phyloP scores from a whole-genome alignment of 2,113 vertebrate species.

The Saguinus imperator region DNA sequence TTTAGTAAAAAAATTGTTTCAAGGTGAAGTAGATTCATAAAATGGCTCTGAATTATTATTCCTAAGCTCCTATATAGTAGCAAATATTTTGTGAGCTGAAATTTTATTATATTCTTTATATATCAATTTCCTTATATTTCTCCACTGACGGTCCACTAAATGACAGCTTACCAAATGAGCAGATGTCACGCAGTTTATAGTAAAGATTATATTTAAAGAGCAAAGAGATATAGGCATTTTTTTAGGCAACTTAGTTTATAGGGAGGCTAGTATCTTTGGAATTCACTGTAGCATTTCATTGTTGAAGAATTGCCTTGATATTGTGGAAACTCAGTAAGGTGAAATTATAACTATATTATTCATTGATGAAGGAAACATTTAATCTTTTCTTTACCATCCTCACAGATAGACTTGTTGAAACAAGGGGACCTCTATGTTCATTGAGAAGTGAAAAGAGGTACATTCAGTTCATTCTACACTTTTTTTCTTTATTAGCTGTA shows the following conservation, averaged over 20 bases:
- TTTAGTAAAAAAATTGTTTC: conserved; percentile 40
- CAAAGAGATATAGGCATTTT: not conserved
- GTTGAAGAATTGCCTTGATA: conserved; percentile 32
- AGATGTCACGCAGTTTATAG: not conserved
- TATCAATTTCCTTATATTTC: conserved; percentile 1
- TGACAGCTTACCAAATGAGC: conserved; percentile 15
- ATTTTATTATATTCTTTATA: not conserved
- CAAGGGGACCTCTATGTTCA: conserved; percentile 64
- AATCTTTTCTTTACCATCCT: conserved; percentile 52
- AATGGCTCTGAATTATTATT: conserved; percentile 28
- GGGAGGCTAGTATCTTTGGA: not conserved
- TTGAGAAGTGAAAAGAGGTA: conserved; percentile 78
- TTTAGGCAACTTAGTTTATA: conserved; percentile 27
- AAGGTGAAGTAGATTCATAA: conserved; percentile 7
- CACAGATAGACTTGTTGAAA: conserved; percentile 71
- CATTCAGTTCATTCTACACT: conserved; percentile 29
- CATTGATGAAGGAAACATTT: conserved; percentile 42
- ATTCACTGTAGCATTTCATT: not conserved
- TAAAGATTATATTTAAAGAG: conserved; percentile 26
- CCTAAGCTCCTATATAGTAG: not conserved
- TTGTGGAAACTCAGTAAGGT: not conserved
- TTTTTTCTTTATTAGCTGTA: conserved; percentile 15
- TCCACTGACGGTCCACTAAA: not conserved
- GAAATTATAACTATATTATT: conserved; percentile 31
- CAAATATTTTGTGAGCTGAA: conserved; percentile 37